Evolutionary conservation across 2,113 vertebrate genomes (phyloP).

Genomic region (Electrona antarctica): DNA sequence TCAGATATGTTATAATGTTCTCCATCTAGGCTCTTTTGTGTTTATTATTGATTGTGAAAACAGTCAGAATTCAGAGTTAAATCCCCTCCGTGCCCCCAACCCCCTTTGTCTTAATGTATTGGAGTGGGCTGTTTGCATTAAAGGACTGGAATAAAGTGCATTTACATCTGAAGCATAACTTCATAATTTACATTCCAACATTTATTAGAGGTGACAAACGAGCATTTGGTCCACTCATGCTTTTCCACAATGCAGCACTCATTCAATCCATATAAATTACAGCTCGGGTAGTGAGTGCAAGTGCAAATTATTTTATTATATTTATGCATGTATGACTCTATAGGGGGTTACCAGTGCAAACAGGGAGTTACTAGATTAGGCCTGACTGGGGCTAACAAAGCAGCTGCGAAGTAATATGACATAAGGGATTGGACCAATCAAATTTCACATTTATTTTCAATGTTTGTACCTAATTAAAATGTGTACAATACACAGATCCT

Average conservation of each 20-base stretch:
- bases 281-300: conserved; percentile 77
- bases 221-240: conserved; percentile 81
- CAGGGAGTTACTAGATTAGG: conserved; percentile 75
- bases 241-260: conserved; percentile 84
- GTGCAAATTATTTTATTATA: conserved; percentile 85
- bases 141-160: conserved; percentile 99
- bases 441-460: conserved; percentile 63
- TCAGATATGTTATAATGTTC: conserved; percentile 96
- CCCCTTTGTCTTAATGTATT: conserved; percentile 77
- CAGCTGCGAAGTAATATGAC: conserved; percentile 62
- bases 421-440: conserved; percentile 54
- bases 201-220: conserved; percentile 95
- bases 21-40: conserved; percentile 95
- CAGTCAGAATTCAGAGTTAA: conserved; percentile 95
- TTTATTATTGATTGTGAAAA: conserved; percentile 99
- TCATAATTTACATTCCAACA: conserved; percentile 99
- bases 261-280: conserved; percentile 86
- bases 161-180: conserved; percentile 99
- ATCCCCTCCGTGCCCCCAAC: conserved; percentile 64
- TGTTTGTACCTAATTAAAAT: conserved; percentile 57
- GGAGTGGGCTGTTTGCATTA: conserved; percentile 90
- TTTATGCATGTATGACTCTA: conserved; percentile 81
- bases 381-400: conserved; percentile 72
- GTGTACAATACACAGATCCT: conserved; percentile 39
- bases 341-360: conserved; percentile 76